Conservation (phyloP, 1,140 invertebrate genomes). For the Rhynchophorus ferrugineus region DNA sequence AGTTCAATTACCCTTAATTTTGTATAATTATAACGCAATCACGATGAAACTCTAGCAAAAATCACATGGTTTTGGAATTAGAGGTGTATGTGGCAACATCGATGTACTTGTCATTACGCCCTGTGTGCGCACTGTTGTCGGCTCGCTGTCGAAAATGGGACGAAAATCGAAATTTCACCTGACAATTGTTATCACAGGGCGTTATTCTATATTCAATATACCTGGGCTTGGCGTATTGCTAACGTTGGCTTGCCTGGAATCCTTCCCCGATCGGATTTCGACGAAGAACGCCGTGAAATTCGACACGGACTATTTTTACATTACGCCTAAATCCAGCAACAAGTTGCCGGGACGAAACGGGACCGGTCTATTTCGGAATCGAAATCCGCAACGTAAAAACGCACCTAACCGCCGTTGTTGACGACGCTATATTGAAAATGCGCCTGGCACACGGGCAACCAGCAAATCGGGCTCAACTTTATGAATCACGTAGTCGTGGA, state of each 20-base stretch:
- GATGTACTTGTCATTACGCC: background rate
- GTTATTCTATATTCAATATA: no score
- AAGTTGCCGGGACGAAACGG: slow-evolving; percentile 1
- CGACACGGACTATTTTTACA: slow-evolving; percentile 3
- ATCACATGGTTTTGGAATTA: no score
- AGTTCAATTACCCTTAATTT: no score
- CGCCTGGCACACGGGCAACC: background rate
- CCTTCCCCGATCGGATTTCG: no score
- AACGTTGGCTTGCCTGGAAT: no score
- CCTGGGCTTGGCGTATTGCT: no score
- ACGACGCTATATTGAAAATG: background rate
- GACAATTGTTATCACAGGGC: no score
- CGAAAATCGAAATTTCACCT: slow-evolving; percentile 24
- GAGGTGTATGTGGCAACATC: background rate
- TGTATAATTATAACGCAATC: no score
- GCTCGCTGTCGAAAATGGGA: slow-evolving; percentile 10
- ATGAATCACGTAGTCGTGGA: background rate
- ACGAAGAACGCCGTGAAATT: background rate
- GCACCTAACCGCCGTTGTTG: background rate
- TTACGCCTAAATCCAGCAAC: slow-evolving; percentile 6
- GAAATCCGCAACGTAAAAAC: background rate
- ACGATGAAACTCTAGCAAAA: no score
- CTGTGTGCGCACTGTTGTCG: background rate
- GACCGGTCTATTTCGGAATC: background rate
- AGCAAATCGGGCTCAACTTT: background rate